Percentiles rank a stretch among this genome's conserved stretches.
Conservation (phyloP, 1,140 invertebrate genomes). For the Ganaspis sp. region DNA sequence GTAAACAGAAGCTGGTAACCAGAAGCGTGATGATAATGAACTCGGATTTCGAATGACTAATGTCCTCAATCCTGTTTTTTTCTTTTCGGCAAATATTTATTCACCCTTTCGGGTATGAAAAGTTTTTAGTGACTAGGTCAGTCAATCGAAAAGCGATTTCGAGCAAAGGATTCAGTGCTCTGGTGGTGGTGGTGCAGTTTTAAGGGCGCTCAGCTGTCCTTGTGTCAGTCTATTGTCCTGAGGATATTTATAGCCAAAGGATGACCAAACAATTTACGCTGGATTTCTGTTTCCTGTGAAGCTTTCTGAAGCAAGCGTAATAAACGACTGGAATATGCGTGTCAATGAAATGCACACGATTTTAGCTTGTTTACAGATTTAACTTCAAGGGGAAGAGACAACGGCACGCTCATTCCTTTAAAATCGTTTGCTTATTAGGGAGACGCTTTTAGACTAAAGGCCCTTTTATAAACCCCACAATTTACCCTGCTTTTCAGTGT, state of each 20-base stretch:
- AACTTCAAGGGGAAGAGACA: neutral
- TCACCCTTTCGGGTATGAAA: conserved; percentile 12
- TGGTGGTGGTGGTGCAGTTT: conserved; percentile 50
- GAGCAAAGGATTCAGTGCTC: conserved; percentile 53
- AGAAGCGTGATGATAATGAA: neutral
- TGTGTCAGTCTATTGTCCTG: conserved; percentile 51
- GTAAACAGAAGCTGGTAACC: neutral
- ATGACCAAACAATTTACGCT: conserved; percentile 59
- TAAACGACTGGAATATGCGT: conserved; percentile 51
- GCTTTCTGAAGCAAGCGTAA: conserved; percentile 43
- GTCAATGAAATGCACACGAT: conserved; percentile 44
- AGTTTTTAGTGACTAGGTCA: conserved; percentile 45
- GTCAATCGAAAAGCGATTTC: conserved; percentile 58
- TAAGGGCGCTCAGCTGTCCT: conserved; percentile 53
- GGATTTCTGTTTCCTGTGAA: conserved; percentile 42
- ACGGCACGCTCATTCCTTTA: conserved; percentile 13
- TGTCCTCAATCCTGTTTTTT: conserved; percentile 3
- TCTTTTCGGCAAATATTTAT: neutral
- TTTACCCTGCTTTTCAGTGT: neutral
- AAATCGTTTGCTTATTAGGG: conserved; percentile 9
- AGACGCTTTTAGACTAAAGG: neutral
- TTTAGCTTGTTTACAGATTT: conserved; percentile 40
- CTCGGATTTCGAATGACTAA: neutral
- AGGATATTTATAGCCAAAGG: conserved; percentile 55
- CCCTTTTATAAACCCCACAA: neutral